Evolutionary conservation across 2,888 invertebrate species (phyloP), one percentile per base, ranked within the genome.

Genomic region (Laothoe populi): DNA sequence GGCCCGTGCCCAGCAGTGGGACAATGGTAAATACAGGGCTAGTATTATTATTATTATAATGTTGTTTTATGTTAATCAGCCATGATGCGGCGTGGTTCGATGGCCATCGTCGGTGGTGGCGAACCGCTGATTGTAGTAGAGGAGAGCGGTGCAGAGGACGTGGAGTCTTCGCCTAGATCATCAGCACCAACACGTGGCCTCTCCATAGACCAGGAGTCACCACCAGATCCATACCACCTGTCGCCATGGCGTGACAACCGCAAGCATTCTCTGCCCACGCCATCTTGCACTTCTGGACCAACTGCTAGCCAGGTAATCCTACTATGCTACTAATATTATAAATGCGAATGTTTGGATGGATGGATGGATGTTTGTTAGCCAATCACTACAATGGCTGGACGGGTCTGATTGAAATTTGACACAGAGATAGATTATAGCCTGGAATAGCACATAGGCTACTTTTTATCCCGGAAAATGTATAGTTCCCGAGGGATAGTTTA

Each of bases 51-150:
- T 8, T 10, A 10, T 10, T 19, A 44, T 44, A 24, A 45, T 13
- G 21, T 24, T 31, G 7, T 5, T 0, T 53, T 13, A 42, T 7
- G 7, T 24, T 26, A 19, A 42, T 45, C 74, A 92, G 92, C 85
- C 78, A 94, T 93, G 85, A 94, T 95, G 94, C 94, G 96, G 86
- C 94, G 96, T 73, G 94, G 95, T 74, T 95, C 95, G 66, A 95
- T 95, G 86, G 94, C 94, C 60, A 91, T 95, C 53, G 82, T 89
- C 67, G 88, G 94, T 79, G 93, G 90, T 63, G 95, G 94, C 65
- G 97, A 97, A 84, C 97, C 97, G 8, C 93, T 96, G 70, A 97
- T 97, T 75, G 96, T 97, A 59, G 97, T 97, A 24, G 97, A 97
- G 82, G 97, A 97, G 82, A 95, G 95, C 58, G 95, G 94, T 2